Evolutionary conservation across 2,113 vertebrate species (phyloP), one percentile per base, ranked within the genome.

Genomic region (Ursus arctos): DNA sequence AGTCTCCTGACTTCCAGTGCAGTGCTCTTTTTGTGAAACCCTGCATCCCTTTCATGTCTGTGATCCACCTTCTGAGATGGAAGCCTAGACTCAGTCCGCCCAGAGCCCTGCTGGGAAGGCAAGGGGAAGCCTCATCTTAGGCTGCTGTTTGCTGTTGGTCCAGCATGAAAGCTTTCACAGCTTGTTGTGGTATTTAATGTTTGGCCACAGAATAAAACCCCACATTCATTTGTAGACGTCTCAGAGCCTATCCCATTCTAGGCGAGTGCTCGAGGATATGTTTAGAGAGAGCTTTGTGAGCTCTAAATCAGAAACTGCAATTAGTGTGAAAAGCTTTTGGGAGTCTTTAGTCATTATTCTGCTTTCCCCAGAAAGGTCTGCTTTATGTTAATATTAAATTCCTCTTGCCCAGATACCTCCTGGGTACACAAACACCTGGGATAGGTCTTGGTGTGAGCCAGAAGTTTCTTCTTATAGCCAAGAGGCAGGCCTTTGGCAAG

Each of bases 121-220:
- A 49, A 69, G 7, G 1, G 15, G 55, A 43, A 84, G 43, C 24
- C 43, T 72, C 67, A 13, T 81, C 15, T 19, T 26, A 16, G 79
- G 49, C 88, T 69, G 53, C 49, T 96, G 1, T 51, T 95, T 94
- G 94, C 94, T 93, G 83, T 53, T 76, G 49, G 94, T 98, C 10
- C 31, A 63, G 72, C 98, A 97, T 36, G 96, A 96, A 97, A 98
- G 72, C 77, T 74, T 88, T 95, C 94, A 40, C 79, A 95, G 88
- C 71, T 95, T 53, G 18, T 33, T 96, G 61, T 95, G 94, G 97
- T 97, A 95, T 97, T 98, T 98, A 94, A 92, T 94, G 94, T 88
- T 89, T 95, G 74, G 24, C 97, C 98, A 55, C 96, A 91, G 95
- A 97, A 81, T 63, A 96, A 97, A 96, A 72, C 91, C 87, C 51